Conservation (phyloP, 2,888 invertebrate species). For the Dryococelus australis region DNA sequence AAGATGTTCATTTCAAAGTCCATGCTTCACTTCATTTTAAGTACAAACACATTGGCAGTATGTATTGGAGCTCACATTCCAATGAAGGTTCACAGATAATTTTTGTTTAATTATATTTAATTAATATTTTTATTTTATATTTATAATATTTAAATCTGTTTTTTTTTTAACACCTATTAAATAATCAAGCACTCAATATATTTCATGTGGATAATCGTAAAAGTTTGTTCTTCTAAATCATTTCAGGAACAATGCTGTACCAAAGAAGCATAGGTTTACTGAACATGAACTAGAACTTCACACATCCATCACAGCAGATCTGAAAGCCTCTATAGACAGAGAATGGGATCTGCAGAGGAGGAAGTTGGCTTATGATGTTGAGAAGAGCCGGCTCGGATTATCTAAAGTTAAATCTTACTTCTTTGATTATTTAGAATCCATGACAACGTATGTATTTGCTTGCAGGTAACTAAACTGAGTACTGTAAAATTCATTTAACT, state of each 20-base stretch:
- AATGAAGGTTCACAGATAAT: too few relatives aligned
- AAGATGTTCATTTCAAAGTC: too few relatives aligned
- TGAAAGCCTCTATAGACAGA: slow-evolving; percentile 66
- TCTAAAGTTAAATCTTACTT: slow-evolving; percentile 72
- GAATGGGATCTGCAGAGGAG: slow-evolving; percentile 69
- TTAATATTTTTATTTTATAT: too few relatives aligned
- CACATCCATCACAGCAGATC: slow-evolving; percentile 68
- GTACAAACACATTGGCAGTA: too few relatives aligned
- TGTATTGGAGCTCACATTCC: too few relatives aligned
- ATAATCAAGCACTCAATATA: too few relatives aligned
- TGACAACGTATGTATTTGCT: slow-evolving; percentile 67
- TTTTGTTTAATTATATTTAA: too few relatives aligned
- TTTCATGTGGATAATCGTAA: too few relatives aligned
- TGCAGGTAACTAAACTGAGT: slow-evolving; percentile 60
- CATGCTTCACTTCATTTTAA: too few relatives aligned
- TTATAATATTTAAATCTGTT: too few relatives aligned
- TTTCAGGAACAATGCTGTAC: slow-evolving; percentile 65
- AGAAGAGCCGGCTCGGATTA: slow-evolving; percentile 70
- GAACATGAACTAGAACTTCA: slow-evolving; percentile 73
- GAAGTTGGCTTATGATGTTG: slow-evolving; percentile 73
- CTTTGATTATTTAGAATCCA: slow-evolving; percentile 70
- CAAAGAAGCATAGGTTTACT: slow-evolving; percentile 65
- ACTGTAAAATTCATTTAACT: too few relatives aligned
- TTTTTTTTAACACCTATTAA: too few relatives aligned
- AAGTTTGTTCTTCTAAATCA: not conserved